Evolutionary conservation across 2,888 invertebrate species (phyloP).

Genomic region (Megaustenia siamemsis): DNA sequence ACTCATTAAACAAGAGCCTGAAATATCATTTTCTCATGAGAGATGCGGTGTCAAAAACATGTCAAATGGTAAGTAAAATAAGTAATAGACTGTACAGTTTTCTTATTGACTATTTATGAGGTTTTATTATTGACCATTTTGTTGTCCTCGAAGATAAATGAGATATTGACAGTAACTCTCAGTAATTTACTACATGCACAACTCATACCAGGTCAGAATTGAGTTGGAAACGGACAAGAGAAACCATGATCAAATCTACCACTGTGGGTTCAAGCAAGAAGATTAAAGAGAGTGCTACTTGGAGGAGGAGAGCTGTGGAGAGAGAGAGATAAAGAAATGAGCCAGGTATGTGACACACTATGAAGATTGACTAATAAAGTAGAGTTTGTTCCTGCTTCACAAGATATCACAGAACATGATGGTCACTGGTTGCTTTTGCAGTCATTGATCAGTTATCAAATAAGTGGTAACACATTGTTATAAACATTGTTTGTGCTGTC

Average conservation of each 20-base stretch:
- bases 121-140: not conserved
- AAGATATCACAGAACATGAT: not conserved
- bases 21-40: not conserved
- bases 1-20: conserved; percentile 14
- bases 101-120: not conserved
- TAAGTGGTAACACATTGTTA: not conserved
- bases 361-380: not conserved
- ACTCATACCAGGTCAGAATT: not conserved
- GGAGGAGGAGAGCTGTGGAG: not conserved
- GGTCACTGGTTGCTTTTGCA: not conserved
- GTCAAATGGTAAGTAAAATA: conserved; percentile 15
- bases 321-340: not conserved
- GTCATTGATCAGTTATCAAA: not conserved
- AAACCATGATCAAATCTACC: no score
- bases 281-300: no score
- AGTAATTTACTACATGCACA: not conserved
- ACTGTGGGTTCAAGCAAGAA: no score
- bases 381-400: no score
- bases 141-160: not conserved
- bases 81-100: not conserved
- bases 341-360: not conserved
- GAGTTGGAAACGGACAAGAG: no score
- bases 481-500: not conserved
- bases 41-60: not conserved
- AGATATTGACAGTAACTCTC: not conserved